Evolutionary conservation across 2,113 vertebrate species (phyloP), one percentile per base, ranked within the genome.

Genomic region (Zosterops borbonicus): DNA sequence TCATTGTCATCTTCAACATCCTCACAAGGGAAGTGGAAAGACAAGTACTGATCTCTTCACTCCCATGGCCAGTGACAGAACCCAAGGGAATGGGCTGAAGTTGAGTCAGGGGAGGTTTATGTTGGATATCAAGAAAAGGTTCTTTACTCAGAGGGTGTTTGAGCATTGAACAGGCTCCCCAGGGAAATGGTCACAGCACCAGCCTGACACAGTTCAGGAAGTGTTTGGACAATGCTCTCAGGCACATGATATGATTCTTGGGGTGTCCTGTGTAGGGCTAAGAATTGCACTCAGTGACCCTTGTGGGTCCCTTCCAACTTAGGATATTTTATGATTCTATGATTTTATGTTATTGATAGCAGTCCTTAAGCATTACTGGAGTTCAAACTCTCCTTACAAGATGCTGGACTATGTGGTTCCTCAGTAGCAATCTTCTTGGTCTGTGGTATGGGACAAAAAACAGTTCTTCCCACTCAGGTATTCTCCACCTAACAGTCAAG

Each of bases 161-260:
- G 33, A 21, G 15, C 14, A 37, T 5, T 65, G 27, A 65, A 52
- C 27, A 28, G 11, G 13, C 11, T 31, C 5, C 11, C 14, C 18
- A 23, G 10, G 6, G 18, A 1, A 59, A 23, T 37, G 33, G 4
- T n/a, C 15, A 28, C 8, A 37, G 22, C 52, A 6, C 23, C 28
- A 52, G 3, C 19, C 33, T 59, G 37, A 11, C 10, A 46, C 52
- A 67, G 28, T 6, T 46, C 53, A 52, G 9, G 12, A 8, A 29
- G 5, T 0, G 0, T n/a, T 74, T n/a, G 46, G 16, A 41, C 7
- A 52, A 12, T 8, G 4, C 15, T n/a, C 19, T 53, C 16, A 25
- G 6, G 7, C 13, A 6, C 10, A 5, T 1, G 28, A 5, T 74
- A 23, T 24, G 22, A 52, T 2, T 65, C 49, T 22, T 41, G 35